Evolutionary conservation across 2,888 invertebrate genomes (phyloP), one percentile per base, ranked within the genome.

Genomic region (Hetaerina titia): DNA sequence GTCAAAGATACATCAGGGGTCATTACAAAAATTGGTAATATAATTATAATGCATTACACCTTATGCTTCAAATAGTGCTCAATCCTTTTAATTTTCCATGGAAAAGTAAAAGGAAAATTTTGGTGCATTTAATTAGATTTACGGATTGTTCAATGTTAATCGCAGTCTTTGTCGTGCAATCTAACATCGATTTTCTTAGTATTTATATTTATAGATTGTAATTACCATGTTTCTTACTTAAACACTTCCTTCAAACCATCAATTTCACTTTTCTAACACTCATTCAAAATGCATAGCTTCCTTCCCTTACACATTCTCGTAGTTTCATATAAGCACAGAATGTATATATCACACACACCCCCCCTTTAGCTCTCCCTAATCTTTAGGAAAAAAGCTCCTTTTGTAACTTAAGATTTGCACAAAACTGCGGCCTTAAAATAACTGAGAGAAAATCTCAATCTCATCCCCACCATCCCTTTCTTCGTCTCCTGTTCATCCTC

Each of bases 361-460:
- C 69, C 25, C 15, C 69, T 56, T 64, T 74, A 92, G 69, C 92
- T 92, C 56, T 63, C 19, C 81, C 13, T 81, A 81, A 81, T 81
- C 81, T 31, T 81, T 31, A 31, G 81, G 31, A 81, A 81, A 25
- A 13, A 31, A 15, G 6, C 31, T 31, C 81, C 31, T 81, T 31
- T 31, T 11, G 13, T 2, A 25, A 81, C 25, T 81, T 81, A 31
- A 81, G 81, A 81, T 31, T 81, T 31, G 81, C 81, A 31, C 81
- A 81, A 31, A 81, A 81, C 81, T 81, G 22, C 17, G n/a, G 69
- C 69, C 69, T 69, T 69, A 22, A 69, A 69, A 69, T n/a, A 69
- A 69, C 69, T 22, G 19, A 64, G n/a, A 9, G n/a, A 69, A 69
- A 69, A 69, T 69, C 81, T 31, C 81, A 22, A 25, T 22, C 22